A percentile compares a stretch with the other conserved stretches of the same genome.
These are phyloP conservation scores for Oligia fasciuncula DNA, from an alignment of 2,888 invertebrate species.

Conservation along the genomic window DNA sequence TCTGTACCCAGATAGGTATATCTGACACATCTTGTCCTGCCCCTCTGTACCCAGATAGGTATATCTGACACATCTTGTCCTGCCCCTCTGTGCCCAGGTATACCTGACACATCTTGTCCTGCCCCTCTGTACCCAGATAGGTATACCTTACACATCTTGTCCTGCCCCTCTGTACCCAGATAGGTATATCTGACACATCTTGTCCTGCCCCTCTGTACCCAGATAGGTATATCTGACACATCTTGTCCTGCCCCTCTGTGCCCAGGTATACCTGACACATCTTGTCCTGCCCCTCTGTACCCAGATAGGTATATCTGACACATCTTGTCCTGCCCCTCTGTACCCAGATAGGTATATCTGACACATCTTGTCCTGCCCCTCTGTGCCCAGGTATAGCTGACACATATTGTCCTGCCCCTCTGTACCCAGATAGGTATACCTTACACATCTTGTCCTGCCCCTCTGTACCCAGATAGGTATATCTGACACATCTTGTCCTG, in stretches of 20 bases:
- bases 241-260: too few relatives aligned
- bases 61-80: too few relatives aligned
- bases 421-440: background rate
- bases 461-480: background rate
- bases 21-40: background rate
- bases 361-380: background rate
- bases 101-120: background rate
- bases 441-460: too few relatives aligned
- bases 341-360: too few relatives aligned
- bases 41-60: too few relatives aligned
- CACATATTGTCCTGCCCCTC: background rate
- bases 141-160: background rate
- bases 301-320: background rate
- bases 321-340: too few relatives aligned
- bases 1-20: background rate
- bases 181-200: background rate
- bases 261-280: background rate
- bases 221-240: too few relatives aligned
- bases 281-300: background rate
- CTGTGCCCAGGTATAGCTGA: too few relatives aligned
- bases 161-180: background rate
- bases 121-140: background rate
- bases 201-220: too few relatives aligned
- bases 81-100: too few relatives aligned
- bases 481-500: background rate